These are phyloP conservation scores for Lasius platythorax DNA, from an alignment of 2,888 invertebrate species.

Conservation along the genomic window DNA sequence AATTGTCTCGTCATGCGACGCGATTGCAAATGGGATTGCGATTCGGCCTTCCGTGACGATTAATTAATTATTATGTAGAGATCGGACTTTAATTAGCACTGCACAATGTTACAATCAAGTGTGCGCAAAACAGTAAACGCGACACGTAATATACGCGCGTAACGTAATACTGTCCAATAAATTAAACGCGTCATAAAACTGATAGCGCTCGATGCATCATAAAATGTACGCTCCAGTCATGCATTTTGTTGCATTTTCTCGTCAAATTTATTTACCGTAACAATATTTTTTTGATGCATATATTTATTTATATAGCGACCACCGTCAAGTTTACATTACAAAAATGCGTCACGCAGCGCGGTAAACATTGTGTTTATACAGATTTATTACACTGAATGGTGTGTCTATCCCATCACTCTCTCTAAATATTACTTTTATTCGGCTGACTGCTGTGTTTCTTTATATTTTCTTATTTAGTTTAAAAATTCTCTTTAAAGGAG, in stretches of 20 bases:
- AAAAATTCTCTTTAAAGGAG: background rate
- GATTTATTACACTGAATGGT: background rate
- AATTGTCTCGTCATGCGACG: background rate
- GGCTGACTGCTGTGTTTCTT: background rate
- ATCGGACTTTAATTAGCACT: conserved; percentile 41
- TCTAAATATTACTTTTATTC: background rate
- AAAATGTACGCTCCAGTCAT: background rate
- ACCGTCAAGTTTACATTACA: conserved; percentile 33
- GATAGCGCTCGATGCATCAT: background rate
- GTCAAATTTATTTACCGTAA: conserved; percentile 37
- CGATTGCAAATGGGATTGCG: conserved; percentile 11
- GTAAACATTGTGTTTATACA: conserved; percentile 8
- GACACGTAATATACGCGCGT: background rate
- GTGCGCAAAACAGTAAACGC: conserved; percentile 12
- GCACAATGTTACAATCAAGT: conserved; percentile 38
- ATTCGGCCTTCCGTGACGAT: conserved; percentile 20
- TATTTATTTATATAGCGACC: conserved; percentile 1
- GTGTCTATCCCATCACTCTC: background rate
- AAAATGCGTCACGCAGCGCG: background rate
- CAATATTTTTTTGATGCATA: conserved; percentile 5
- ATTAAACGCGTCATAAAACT: conserved; percentile 41
- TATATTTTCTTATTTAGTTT: background rate
- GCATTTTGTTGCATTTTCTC: conserved; percentile 23
- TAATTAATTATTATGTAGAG: conserved; percentile 45
- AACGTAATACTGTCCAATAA: conserved; percentile 16